phyloP scores from a whole-genome alignment of 2,797 vertebrate species.

The Novumbra hubbsi region DNA sequence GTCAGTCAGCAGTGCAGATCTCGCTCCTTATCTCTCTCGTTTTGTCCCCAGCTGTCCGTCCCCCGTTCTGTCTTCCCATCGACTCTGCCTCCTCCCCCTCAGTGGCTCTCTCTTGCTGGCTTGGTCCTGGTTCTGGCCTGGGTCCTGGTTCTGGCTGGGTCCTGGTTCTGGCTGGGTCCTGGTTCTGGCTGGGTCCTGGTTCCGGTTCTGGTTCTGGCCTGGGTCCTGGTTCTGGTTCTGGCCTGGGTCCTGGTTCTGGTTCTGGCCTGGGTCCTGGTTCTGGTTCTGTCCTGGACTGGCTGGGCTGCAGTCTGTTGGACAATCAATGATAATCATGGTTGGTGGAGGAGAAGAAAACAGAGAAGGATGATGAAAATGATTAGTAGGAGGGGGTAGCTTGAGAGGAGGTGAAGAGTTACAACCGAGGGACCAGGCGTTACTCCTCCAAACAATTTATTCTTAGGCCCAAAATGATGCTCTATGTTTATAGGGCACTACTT shows the following conservation, averaged over 20 bases:
- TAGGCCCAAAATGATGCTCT: no score
- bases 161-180: constrained; percentile 49
- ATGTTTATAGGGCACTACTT: no score
- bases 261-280: no score
- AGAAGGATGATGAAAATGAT: constrained; percentile 8
- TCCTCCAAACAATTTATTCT: constrained; percentile 9
- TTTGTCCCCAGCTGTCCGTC: neutral
- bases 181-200: no score
- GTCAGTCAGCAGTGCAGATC: constrained; percentile 45
- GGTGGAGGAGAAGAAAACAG: constrained; percentile 60
- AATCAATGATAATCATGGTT: constrained; percentile 72
- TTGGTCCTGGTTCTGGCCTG: no score
- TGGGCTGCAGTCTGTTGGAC: constrained; percentile 63
- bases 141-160: constrained; percentile 37
- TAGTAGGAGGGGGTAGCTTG: no score
- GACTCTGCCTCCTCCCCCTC: neutral
- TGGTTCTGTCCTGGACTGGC: no score
- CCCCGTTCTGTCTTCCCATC: neutral
- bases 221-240: no score
- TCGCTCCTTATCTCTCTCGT: constrained; percentile 24
- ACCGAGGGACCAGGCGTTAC: constrained; percentile 61
- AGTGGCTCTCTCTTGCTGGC: neutral
- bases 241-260: no score
- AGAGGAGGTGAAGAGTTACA: no score
- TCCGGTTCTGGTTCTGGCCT: no score